Base-by-base conservation (phyloP, 1,140 invertebrate genomes). In the Gryon sp. region DNA sequence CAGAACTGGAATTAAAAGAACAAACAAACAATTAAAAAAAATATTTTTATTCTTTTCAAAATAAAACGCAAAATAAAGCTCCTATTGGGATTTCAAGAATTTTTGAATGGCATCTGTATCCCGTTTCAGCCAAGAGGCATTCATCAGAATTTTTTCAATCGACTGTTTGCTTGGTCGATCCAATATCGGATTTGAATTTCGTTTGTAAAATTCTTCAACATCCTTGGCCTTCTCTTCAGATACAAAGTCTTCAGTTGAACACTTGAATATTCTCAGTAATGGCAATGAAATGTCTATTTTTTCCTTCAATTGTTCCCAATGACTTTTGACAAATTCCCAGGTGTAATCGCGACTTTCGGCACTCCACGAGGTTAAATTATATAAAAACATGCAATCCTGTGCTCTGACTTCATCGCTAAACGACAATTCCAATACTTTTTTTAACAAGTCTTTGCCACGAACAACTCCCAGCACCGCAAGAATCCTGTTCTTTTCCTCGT, bases 401-500 rank as follows among this genome's bases (percentile, higher is more conserved):
- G 94, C 92, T 19, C 96, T 90, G 0, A 99, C 97, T 86, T 98
- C 95, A 76, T 95, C 93, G 92, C 95, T 96, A 86, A 98, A 92
- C 2, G 96, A 92, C 87, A 98, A 98, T 22, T 97, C 90, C 0
- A 99, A 88, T n/a, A 97, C 94, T 80, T 93, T 92, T 4, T 91
- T 89, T 30, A 98, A 89, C 15, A 97, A 86, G 16, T 89, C 89
- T 1, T 91, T 88, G 82, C 97, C 92, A 36, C 91, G 91, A 12
- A 94, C 92, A 26, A 93, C 92, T 16, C 96, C 96, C 12, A 99
- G 90, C 0, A 95, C 92, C 32, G 94, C 89, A 15, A 94, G 92
- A 74, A 98, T 95, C 79, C 97, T 91, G 81, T 97, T 94, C 85
- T 97, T 97, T 83, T 99, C 97, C 87, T 99, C 97, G 66, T 96